A percentile compares a stretch with the other conserved stretches of the same genome.
Conservation (phyloP, 2,797 vertebrate species). For the Darevskia nairensis region DNA sequence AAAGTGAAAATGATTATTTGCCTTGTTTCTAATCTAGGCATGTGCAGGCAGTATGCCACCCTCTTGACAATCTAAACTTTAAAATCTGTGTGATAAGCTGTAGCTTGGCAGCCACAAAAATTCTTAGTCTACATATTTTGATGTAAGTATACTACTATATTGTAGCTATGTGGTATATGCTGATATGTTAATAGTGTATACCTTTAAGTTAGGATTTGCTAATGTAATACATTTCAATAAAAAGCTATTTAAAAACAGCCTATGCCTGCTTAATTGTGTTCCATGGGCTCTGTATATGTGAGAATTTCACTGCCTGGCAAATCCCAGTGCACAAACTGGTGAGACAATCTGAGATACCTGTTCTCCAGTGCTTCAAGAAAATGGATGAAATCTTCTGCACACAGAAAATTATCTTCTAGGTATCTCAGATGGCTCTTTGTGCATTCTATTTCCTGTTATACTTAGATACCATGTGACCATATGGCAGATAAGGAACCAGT, state of each 20-base stretch:
- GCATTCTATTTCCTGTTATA: neutral
- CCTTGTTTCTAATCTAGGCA: conserved; percentile 43
- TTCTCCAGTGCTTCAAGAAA: neutral
- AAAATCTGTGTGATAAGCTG: conserved; percentile 54
- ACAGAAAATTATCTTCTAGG: neutral
- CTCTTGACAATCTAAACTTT: conserved; percentile 45
- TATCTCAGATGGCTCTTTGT: too few relatives aligned
- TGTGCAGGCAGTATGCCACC: conserved; percentile 6
- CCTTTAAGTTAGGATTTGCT: conserved; percentile 77
- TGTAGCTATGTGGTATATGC: conserved; percentile 75
- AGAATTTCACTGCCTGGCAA: fast-evolving
- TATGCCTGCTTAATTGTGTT: conserved; percentile 39
- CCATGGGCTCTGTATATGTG: neutral
- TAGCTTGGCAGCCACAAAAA: conserved; percentile 70
- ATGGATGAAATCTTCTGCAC: neutral
- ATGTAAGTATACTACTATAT: conserved; percentile 77
- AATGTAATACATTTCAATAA: conserved; percentile 84
- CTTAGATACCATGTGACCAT: neutral
- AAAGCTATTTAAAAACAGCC: conserved; percentile 74
- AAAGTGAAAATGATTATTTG: neutral
- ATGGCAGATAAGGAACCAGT: neutral
- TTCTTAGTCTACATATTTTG: conserved; percentile 68
- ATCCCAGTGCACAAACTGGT: neutral
- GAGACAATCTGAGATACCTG: neutral
- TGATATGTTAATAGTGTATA: conserved; percentile 73